Percentiles rank a stretch among this genome's conserved stretches.
phyloP scores from a whole-genome alignment of 2,888 invertebrate species.

The Drosophila longiperda region DNA sequence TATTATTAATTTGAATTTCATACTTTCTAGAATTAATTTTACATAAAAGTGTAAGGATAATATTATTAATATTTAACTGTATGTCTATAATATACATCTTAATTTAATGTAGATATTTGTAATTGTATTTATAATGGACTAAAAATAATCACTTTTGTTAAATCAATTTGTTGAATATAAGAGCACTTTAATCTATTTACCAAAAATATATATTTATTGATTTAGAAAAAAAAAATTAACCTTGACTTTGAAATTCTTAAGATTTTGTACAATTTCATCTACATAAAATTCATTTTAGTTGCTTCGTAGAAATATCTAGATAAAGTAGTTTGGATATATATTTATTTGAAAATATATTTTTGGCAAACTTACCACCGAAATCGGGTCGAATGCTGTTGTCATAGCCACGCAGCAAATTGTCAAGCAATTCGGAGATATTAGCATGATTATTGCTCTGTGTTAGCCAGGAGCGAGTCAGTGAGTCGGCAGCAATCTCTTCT shows the following conservation, averaged over 20 bases:
- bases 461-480: slow-evolving; percentile 75
- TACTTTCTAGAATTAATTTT: neutral
- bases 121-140: no score
- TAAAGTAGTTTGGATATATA: neutral
- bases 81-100: neutral
- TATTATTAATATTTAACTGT: neutral
- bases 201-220: no score
- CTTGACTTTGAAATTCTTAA: neutral
- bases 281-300: neutral
- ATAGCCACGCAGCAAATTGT: slow-evolving; percentile 91
- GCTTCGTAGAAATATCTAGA: neutral
- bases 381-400: slow-evolving; percentile 92
- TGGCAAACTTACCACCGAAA: slow-evolving; percentile 88
- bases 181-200: neutral
- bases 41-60: neutral
- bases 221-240: neutral
- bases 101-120: neutral
- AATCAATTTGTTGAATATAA: accelerated
- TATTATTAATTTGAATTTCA: neutral
- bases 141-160: neutral
- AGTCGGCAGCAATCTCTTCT: slow-evolving; percentile 49
- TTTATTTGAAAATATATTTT: neutral
- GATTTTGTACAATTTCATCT: neutral
- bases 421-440: slow-evolving; percentile 90
- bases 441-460: slow-evolving; percentile 89